Evolutionary conservation across 2,797 vertebrate genomes (phyloP).

Genomic region (Rhodeus uyekii): DNA sequence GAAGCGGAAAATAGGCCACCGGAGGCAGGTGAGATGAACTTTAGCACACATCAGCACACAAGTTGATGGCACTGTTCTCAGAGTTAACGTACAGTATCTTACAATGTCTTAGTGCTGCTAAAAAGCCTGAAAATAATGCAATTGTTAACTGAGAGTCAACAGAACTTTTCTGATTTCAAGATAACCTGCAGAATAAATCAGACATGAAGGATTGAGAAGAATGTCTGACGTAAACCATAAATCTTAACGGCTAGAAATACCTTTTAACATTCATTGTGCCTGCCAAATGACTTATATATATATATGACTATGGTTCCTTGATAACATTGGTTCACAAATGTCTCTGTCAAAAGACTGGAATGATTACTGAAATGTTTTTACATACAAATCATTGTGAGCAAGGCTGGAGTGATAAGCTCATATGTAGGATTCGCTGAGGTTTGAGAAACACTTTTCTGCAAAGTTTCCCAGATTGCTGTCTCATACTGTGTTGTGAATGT

Average conservation of each 20-base stretch:
- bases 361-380: background rate
- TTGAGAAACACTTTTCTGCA: background rate
- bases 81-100: background rate
- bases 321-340: background rate
- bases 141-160: background rate
- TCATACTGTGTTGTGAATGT: background rate
- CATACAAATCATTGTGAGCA: background rate
- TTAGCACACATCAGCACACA: background rate
- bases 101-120: background rate
- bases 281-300: background rate
- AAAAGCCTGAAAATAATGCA: background rate
- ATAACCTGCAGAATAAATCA: background rate
- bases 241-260: no score
- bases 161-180: background rate
- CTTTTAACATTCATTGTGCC: background rate
- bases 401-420: background rate
- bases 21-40: conserved; percentile 47
- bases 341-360: background rate
- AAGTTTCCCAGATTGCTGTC: background rate
- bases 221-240: background rate
- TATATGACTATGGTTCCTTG: background rate
- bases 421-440: background rate
- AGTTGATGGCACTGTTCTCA: background rate
- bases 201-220: background rate
- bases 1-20: conserved; percentile 11